phyloP scores from a whole-genome alignment of 2,113 vertebrate species.

The Syrmaticus mikado region DNA sequence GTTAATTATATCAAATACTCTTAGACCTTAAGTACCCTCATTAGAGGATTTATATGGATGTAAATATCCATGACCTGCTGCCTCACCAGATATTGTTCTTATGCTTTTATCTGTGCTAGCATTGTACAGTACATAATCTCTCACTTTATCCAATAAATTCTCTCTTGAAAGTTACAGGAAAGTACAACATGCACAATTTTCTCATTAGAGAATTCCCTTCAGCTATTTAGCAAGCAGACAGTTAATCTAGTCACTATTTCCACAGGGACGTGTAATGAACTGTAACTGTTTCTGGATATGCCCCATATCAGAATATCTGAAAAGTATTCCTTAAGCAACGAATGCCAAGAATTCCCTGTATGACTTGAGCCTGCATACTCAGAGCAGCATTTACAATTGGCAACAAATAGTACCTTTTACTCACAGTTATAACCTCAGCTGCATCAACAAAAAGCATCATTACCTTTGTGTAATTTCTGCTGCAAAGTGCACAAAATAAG shows the following conservation, averaged over 20 bases:
- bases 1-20: not conserved
- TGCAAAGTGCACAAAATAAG: not conserved
- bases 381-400: not conserved
- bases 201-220: not conserved
- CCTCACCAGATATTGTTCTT: not conserved
- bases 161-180: not conserved
- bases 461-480: not conserved
- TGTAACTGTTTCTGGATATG: not conserved
- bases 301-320: not conserved
- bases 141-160: not conserved
- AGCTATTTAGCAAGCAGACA: not conserved
- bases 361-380: not conserved
- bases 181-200: not conserved
- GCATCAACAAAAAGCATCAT: not conserved
- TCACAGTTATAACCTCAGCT: not conserved
- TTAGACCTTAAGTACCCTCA: not conserved
- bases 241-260: not conserved
- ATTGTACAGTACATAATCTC: not conserved
- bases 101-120: not conserved
- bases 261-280: not conserved
- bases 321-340: not conserved
- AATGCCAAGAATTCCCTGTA: not conserved
- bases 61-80: not conserved
- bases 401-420: not conserved
- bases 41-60: not conserved